phyloP scores from a whole-genome alignment of 2,888 invertebrate genomes.

The Lycocerus yunnanus region DNA sequence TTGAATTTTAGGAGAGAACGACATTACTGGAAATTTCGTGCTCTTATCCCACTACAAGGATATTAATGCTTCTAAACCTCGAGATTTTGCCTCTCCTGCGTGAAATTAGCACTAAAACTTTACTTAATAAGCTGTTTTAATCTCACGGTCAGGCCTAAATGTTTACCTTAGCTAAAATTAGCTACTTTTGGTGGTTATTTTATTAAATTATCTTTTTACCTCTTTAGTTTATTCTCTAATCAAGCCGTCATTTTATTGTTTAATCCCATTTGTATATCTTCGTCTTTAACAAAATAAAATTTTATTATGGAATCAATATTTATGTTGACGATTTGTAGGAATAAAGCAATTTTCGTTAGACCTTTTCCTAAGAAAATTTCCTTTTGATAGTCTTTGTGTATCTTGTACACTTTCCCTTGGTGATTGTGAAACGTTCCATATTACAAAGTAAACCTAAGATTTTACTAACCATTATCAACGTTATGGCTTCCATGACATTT shows the following conservation, averaged over 20 bases:
- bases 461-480: background rate
- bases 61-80: conserved; percentile 31
- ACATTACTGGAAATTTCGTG: conserved; percentile 30
- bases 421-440: background rate
- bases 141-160: conserved; percentile 37
- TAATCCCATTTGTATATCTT: background rate
- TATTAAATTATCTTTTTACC: conserved; percentile 21
- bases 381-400: background rate
- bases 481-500: background rate
- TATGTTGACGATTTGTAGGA: background rate
- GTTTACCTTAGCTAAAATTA: conserved; percentile 36
- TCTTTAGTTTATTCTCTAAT: background rate
- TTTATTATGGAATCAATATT: background rate
- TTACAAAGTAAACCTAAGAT: background rate
- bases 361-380: background rate
- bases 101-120: conserved; percentile 42
- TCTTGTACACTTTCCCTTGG: background rate
- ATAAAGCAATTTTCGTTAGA: background rate
- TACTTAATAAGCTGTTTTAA: conserved; percentile 43
- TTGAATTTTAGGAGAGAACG: conserved; percentile 21
- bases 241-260: background rate
- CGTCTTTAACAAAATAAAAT: background rate
- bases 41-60: conserved; percentile 27
- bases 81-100: conserved; percentile 35
- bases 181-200: conserved; percentile 20